phyloP scores from a whole-genome alignment of 92 coral and sea anemone species.

The Micromussa lordhowensis region DNA sequence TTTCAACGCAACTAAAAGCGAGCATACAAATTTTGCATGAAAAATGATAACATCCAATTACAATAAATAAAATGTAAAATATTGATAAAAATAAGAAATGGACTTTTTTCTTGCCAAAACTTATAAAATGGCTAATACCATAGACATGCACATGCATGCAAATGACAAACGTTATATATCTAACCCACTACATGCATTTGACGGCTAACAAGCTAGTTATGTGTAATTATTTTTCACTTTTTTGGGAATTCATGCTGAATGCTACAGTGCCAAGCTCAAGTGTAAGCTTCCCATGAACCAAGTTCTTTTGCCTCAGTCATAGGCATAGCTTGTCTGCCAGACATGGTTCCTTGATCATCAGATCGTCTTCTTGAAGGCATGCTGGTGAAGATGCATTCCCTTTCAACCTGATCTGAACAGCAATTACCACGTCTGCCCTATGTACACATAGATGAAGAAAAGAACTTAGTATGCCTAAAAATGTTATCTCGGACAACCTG shows the following conservation, averaged over 20 bases:
- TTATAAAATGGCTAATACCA: background rate
- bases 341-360: background rate
- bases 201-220: background rate
- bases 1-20: too few relatives aligned
- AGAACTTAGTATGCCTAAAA: too few relatives aligned
- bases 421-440: background rate
- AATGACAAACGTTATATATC: background rate
- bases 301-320: background rate
- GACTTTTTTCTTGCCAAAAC: background rate
- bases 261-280: background rate
- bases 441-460: background rate
- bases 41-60: too few relatives aligned
- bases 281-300: background rate
- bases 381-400: slow-evolving; percentile 17
- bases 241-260: too few relatives aligned
- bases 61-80: too few relatives aligned
- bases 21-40: too few relatives aligned
- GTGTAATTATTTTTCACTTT: background rate
- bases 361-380: background rate
- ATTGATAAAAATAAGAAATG: background rate
- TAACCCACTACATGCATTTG: background rate
- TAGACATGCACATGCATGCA: background rate
- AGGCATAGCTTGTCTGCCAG: background rate
- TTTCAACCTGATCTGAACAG: background rate
- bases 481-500: too few relatives aligned